Percentiles rank a stretch among this genome's conserved stretches.
phyloP scores from a whole-genome alignment of 1,140 invertebrate genomes.

The Hyphantria cunea region DNA sequence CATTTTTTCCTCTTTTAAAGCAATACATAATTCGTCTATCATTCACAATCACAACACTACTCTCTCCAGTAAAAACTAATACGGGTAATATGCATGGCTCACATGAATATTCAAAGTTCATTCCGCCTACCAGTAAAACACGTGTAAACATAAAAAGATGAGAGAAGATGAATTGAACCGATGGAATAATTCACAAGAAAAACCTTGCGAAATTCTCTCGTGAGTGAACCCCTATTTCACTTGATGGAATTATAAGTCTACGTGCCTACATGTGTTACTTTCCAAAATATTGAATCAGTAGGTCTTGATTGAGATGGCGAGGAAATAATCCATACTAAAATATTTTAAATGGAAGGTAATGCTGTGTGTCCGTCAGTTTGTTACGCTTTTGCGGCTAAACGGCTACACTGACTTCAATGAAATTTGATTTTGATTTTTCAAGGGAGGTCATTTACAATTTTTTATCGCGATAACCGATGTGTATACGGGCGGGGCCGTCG shows the following conservation, averaged over 20 bases:
- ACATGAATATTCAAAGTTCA: background rate
- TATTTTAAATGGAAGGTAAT: no score
- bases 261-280: background rate
- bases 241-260: background rate
- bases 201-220: background rate
- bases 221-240: background rate
- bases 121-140: background rate
- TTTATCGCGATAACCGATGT: no score
- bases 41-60: background rate
- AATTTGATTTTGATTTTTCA: no score
- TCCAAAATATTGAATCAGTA: background rate
- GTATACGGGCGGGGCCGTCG: no score
- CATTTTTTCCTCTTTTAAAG: no score
- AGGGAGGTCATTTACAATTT: no score
- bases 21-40: background rate
- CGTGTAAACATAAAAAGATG: constrained; percentile 1
- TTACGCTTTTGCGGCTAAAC: no score
- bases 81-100: background rate
- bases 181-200: background rate
- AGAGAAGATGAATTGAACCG: background rate
- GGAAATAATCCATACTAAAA: no score
- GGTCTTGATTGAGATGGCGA: no score
- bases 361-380: no score
- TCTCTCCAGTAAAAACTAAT: background rate
- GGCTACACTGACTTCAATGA: no score